Conservation (phyloP, 2,797 vertebrate species). For the Limnodromus scolopaceus region DNA sequence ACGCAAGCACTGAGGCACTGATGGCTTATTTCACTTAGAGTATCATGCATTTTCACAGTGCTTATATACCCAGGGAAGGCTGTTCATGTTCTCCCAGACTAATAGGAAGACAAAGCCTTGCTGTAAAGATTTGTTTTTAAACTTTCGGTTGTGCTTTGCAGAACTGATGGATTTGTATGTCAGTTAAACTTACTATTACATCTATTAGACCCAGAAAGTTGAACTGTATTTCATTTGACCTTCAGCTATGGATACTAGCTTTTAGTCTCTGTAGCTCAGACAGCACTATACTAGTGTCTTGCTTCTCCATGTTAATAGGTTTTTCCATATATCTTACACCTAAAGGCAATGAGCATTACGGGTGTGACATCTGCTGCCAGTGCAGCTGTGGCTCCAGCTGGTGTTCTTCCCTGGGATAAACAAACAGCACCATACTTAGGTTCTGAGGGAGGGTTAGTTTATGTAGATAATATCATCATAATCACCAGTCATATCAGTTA, state of each 20-base stretch:
- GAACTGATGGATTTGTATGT: background rate
- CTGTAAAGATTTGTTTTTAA: background rate
- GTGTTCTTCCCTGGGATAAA: constrained; percentile 8
- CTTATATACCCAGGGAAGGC: background rate
- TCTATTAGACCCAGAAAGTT: background rate
- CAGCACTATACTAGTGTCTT: background rate
- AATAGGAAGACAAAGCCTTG: background rate
- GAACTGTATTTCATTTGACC: background rate
- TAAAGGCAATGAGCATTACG: background rate
- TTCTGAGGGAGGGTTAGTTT: background rate
- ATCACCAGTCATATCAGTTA: background rate
- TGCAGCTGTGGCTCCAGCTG: constrained; percentile 37
- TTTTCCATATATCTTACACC: background rate
- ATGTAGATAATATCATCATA: background rate
- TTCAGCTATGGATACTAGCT: background rate
- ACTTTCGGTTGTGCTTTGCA: background rate
- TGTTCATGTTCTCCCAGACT: background rate
- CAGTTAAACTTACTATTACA: background rate
- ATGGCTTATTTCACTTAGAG: background rate
- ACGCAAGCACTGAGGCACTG: background rate
- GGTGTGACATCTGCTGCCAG: constrained; percentile 25
- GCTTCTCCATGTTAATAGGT: background rate
- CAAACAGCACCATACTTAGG: background rate
- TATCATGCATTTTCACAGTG: background rate
- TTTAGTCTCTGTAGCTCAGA: background rate